Evolutionary conservation across 2,113 vertebrate genomes (phyloP).

Genomic region (Campylomormyrus tamandua): DNA sequence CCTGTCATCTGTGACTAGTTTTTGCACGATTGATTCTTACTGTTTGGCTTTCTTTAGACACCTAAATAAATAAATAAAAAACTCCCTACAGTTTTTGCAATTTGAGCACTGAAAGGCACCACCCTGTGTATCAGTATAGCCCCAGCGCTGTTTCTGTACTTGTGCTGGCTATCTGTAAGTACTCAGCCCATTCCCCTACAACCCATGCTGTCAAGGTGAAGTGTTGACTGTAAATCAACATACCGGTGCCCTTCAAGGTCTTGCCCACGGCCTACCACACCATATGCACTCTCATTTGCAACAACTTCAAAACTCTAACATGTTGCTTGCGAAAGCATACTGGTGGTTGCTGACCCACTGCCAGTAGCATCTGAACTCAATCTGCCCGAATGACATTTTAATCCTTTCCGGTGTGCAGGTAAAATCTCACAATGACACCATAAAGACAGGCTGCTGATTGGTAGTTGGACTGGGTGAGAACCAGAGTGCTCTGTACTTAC

Average conservation of each 20-base stretch:
- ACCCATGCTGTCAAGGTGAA: not conserved
- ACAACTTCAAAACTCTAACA: not conserved
- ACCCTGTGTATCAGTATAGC: not conserved
- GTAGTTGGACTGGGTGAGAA: not conserved
- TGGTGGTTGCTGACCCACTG: not conserved
- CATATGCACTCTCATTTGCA: not conserved
- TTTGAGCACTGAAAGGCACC: not conserved
- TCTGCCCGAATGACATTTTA: not conserved
- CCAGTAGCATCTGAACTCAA: not conserved
- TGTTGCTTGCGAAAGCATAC: not conserved
- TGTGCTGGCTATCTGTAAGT: not conserved
- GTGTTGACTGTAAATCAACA: not conserved
- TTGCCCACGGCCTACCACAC: not conserved
- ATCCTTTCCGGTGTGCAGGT: not conserved
- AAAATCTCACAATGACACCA: not conserved
- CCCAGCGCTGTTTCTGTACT: not conserved
- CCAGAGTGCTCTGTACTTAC: slow-evolving; percentile 61
- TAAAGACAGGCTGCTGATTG: not conserved
- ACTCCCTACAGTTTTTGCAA: not conserved
- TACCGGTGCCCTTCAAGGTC: not conserved
- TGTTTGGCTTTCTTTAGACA: not conserved
- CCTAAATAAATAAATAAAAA: not conserved
- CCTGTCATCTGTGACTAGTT: not conserved
- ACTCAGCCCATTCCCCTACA: not conserved
- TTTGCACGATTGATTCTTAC: not conserved